phyloP scores from a whole-genome alignment of 2,113 vertebrate species.

The Cyanoliseus patagonus region DNA sequence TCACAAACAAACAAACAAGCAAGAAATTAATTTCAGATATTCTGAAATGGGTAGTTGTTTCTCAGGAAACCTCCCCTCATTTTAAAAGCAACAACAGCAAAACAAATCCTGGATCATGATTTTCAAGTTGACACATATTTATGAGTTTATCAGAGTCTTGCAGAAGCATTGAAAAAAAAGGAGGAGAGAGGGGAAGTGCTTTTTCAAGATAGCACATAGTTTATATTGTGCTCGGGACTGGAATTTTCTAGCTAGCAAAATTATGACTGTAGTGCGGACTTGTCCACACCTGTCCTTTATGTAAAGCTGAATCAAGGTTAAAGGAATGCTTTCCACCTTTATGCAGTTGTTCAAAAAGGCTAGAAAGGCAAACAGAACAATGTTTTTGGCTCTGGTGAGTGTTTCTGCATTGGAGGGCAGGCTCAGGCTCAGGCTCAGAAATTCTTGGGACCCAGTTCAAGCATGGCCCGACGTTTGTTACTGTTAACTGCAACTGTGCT shows the following conservation, averaged over 20 bases:
- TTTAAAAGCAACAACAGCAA: not conserved
- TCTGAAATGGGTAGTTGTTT: not conserved
- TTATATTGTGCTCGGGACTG: not conserved
- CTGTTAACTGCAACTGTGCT: conserved; percentile 38
- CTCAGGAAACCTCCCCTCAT: not conserved
- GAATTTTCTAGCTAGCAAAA: conserved; percentile 41
- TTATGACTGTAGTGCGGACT: conserved; percentile 25
- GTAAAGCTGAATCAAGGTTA: conserved; percentile 34
- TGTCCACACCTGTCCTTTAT: conserved; percentile 37
- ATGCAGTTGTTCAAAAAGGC: not conserved
- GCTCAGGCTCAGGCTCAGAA: conserved; percentile 44
- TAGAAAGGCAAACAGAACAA: conserved; percentile 21
- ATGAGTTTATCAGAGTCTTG: not conserved
- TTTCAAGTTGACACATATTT: not conserved
- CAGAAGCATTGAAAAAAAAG: not conserved
- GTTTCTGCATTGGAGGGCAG: conserved; percentile 15
- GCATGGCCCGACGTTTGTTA: conserved; percentile 31
- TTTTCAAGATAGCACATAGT: conserved; percentile 2
- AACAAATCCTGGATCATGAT: not conserved
- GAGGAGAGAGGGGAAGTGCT: not conserved
- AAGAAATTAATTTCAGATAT: not conserved
- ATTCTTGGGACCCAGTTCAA: conserved; percentile 59
- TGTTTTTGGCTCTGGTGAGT: conserved; percentile 19
- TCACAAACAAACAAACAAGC: not conserved
- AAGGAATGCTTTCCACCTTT: conserved; percentile 61